Percentiles rank a stretch among this genome's conserved stretches.
Evolutionary conservation across 2,888 invertebrate species (phyloP).

Genomic region (Sturmia bella): DNA sequence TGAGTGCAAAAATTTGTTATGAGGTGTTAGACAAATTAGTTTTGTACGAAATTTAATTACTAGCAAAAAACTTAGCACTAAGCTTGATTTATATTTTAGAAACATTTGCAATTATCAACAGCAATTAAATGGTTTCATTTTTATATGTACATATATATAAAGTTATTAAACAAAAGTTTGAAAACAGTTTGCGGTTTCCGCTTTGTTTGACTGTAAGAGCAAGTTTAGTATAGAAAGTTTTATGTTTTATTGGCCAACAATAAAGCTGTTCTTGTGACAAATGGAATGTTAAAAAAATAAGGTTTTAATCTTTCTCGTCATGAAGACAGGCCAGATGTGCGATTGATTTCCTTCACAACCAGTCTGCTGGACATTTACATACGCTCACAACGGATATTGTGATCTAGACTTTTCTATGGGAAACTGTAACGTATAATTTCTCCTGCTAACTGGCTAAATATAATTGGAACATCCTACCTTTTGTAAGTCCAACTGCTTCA

Average conservation of each 20-base stretch:
- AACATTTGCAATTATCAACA: neutral
- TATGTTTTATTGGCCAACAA: neutral
- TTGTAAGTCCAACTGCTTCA: no score
- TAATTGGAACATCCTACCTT: no score
- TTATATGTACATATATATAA: no score
- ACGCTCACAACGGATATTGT: neutral
- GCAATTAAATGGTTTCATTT: neutral
- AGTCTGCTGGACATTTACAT: neutral
- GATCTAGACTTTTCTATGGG: neutral
- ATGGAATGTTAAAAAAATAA: no score
- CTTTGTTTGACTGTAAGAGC: neutral
- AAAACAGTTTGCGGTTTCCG: neutral
- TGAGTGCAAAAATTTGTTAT: neutral
- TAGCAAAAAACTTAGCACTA: slow-evolving; percentile 20
- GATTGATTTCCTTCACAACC: slow-evolving; percentile 11
- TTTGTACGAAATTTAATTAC: neutral
- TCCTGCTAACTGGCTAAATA: no score
- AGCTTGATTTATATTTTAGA: slow-evolving; percentile 4
- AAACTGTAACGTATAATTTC: slow-evolving; percentile 1
- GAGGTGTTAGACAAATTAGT: slow-evolving; percentile 5
- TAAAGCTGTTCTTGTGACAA: neutral
- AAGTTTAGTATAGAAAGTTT: neutral
- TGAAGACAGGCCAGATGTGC: neutral
- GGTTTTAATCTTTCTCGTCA: neutral
- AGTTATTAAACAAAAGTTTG: neutral